Evolutionary conservation across 2,113 vertebrate genomes (phyloP), one percentile per base, ranked within the genome.

Genomic region (Pygoscelis antarcticus): DNA sequence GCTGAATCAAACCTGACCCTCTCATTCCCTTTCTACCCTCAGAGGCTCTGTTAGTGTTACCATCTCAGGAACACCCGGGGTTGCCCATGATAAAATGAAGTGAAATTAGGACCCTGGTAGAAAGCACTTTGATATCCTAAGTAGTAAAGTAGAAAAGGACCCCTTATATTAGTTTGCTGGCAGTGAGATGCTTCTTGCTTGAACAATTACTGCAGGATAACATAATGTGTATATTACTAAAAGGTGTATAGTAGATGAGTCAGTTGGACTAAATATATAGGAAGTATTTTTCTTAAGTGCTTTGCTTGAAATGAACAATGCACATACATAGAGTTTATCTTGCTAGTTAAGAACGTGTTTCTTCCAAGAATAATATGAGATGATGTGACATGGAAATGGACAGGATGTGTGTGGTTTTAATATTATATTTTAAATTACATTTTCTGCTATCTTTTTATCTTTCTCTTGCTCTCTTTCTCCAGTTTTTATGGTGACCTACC

Each of bases 61-160:
- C 95, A 93, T 98, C 95, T 94, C 82, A 44, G 93, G 91, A 98
- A 88, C 91, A 97, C 96, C 87, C 93, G 80, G 97, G 98, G 94
- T 96, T 95, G 91, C 92, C 98, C 97, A 82, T 96, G 97, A 95
- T 98, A 96, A 98, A 98, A 98, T 98, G 95, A 98, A 97, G 96
- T 97, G 97, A 97, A 98, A 98, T 98, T 97, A 98, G 97, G 90
- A 93, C 96, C 93, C 83, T 98, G 96, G 96, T 97, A 96, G 97
- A 97, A 96, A 96, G 83, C 83, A 96, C 97, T 94, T 94, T 98
- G 97, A 98, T 98, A 97, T 97, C 94, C 95, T 97, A 98, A 96
- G 86, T 95, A 95, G 95, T 98, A 97, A 98, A 98, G 97, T 97
- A 97, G 96, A 95, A 95, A 97, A 69, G 46, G 23, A 75, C 66